Base-by-base conservation (phyloP, 2,797 vertebrate species). In the Ambastaia sidthimunki region DNA sequence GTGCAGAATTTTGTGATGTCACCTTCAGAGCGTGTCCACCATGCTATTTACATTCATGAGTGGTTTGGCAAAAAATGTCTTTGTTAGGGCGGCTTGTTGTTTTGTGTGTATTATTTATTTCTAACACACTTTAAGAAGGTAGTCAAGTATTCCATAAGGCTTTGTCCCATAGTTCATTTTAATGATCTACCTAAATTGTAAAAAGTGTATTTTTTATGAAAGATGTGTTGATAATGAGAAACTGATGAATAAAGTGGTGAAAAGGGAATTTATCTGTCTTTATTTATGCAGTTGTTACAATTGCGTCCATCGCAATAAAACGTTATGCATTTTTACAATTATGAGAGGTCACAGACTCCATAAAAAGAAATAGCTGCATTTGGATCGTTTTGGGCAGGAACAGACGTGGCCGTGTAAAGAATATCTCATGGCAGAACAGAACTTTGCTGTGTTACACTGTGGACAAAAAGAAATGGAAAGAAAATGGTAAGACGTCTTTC, bases 311-410 rank as follows among this genome's bases (percentile, higher is more conserved):
- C 18, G 34, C 2, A 59, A 23, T 18, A 2, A 12, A 21, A 16
- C 4, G 34, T 37, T 37, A 21, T 7, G 31, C 25, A 21, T 15
- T 66, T 60, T 74, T 18, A 37, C 7, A 1, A 37, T 3, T 37
- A 37, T 37, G 7, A 7, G 16, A 44, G 16, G 4, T 88, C 63
- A 87, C 12, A 86, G 71, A 68, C 78, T 85, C 74, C 78, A 84
- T 23, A 93, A 19, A 34, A 91, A 93, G 76, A 92, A 89, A 31
- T 84, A 87, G 1, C 78, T 88, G 85, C 92, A 94, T n/a, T 74
- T 90, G 65, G 90, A 92, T 1, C 85, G 86, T 0, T 80, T 79
- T 0, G 91, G 91, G 66, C 93, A 93, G n/a, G 63, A 82, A 75
- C 91, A 94, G 82, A 92, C 84, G 72, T 94, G 91, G 1, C 90